Conservation (phyloP, 2,888 invertebrate species). For the Lobophora halterata region DNA sequence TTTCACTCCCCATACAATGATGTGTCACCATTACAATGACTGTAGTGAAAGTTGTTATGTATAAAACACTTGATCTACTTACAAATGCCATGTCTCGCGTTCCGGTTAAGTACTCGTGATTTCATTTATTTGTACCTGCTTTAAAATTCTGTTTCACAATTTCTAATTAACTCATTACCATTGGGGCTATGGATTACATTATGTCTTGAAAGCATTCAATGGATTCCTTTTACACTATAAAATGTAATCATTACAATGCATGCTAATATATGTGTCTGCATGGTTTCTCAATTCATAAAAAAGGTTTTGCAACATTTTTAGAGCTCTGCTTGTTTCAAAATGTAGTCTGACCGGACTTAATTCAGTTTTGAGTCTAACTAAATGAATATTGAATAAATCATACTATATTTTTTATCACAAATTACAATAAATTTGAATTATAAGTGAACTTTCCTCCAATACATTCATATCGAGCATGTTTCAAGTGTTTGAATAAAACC, state of each 20-base stretch:
- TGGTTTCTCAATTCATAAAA: constrained; percentile 40
- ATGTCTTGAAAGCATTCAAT: constrained; percentile 44
- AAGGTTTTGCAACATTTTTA: constrained; percentile 38
- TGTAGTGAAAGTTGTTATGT: constrained; percentile 81
- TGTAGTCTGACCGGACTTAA: constrained; percentile 17
- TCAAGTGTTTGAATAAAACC: constrained; percentile 6
- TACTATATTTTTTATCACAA: constrained; percentile 20
- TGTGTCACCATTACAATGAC: constrained; percentile 81
- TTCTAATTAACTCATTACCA: constrained; percentile 77
- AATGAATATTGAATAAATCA: constrained; percentile 22
- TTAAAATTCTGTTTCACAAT: constrained; percentile 78
- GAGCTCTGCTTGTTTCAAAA: constrained; percentile 30
- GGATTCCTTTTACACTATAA: constrained; percentile 42
- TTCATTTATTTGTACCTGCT: constrained; percentile 79
- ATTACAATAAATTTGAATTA: constrained; percentile 31
- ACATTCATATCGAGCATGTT: constrained; percentile 7
- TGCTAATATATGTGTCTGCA: constrained; percentile 41
- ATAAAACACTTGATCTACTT: constrained; percentile 81
- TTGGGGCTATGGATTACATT: constrained; percentile 56
- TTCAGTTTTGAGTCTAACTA: constrained; percentile 22
- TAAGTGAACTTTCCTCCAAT: constrained; percentile 24
- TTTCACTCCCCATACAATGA: constrained; percentile 80
- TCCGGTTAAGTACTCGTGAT: constrained; percentile 81
- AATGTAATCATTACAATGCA: constrained; percentile 45
- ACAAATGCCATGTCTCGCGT: constrained; percentile 81